Evolutionary conservation across 2,797 vertebrate genomes (phyloP).

Genomic region (Anguilla marmorata): DNA sequence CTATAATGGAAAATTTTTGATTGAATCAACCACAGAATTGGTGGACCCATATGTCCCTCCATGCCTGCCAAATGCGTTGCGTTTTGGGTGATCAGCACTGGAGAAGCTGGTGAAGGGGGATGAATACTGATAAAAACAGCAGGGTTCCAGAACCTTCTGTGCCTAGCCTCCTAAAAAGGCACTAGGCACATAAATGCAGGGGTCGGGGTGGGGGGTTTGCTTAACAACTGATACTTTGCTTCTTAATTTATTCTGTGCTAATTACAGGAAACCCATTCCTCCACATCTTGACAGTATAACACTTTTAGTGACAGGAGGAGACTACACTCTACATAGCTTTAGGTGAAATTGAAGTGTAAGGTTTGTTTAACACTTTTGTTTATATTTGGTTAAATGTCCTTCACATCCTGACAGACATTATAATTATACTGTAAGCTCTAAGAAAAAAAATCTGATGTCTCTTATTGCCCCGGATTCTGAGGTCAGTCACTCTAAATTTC

Average conservation of each 20-base stretch:
- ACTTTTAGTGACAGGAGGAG: background rate
- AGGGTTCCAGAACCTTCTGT: background rate
- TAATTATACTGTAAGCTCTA: too few relatives aligned
- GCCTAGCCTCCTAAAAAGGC: background rate
- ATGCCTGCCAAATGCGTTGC: background rate
- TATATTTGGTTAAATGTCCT: too few relatives aligned
- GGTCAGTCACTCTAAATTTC: too few relatives aligned
- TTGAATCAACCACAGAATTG: background rate
- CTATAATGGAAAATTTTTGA: background rate
- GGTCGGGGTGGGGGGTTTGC: too few relatives aligned
- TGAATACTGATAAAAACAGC: background rate
- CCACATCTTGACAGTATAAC: background rate
- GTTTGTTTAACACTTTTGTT: too few relatives aligned
- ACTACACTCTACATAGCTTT: background rate
- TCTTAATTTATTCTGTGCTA: background rate
- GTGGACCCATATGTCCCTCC: background rate
- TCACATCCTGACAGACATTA: too few relatives aligned
- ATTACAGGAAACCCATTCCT: slow-evolving; percentile 8
- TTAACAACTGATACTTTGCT: background rate
- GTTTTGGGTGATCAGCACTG: background rate
- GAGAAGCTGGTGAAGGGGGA: background rate
- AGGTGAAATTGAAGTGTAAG: too few relatives aligned
- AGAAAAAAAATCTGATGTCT: too few relatives aligned
- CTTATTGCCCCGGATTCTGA: too few relatives aligned
- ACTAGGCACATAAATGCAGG: background rate